A percentile compares a stretch with the other conserved stretches of the same genome.
Evolutionary conservation across 2,113 vertebrate species (phyloP).

Genomic region (Nicator chloris): DNA sequence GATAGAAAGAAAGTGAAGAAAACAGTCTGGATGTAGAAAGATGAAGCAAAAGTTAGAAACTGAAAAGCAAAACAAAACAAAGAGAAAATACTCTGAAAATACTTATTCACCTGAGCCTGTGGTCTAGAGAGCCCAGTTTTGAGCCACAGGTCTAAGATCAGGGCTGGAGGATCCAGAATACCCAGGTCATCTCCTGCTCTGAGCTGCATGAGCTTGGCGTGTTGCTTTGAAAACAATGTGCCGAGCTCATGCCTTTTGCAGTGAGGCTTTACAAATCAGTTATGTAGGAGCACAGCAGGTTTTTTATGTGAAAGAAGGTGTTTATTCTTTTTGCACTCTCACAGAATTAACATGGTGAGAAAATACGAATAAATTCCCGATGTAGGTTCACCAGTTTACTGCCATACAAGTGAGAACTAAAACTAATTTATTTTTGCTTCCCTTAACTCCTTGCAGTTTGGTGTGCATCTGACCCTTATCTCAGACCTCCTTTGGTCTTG

Average conservation of each 20-base stretch:
- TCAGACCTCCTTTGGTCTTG: background rate
- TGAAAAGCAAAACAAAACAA: background rate
- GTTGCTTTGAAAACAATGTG: background rate
- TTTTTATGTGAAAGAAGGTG: background rate
- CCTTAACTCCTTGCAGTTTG: background rate
- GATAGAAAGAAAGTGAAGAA: background rate
- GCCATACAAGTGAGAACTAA: background rate
- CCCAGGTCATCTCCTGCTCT: background rate
- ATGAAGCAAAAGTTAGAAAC: background rate
- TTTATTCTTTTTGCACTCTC: background rate
- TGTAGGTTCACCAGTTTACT: background rate
- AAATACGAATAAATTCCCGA: background rate
- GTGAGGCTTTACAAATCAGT: background rate
- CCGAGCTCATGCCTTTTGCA: background rate
- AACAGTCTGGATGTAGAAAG: background rate
- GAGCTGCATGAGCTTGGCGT: background rate
- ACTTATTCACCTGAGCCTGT: background rate
- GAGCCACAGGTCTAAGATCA: background rate
- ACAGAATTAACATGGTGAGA: background rate
- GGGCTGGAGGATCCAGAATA: background rate
- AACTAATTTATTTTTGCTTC: background rate
- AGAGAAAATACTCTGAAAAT: background rate
- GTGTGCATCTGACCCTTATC: background rate
- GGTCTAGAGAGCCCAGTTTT: background rate
- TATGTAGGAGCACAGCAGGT: background rate